Evolutionary conservation across 2,113 vertebrate species (phyloP), one percentile per base, ranked within the genome.

Genomic region (Stigmatopora argus): DNA sequence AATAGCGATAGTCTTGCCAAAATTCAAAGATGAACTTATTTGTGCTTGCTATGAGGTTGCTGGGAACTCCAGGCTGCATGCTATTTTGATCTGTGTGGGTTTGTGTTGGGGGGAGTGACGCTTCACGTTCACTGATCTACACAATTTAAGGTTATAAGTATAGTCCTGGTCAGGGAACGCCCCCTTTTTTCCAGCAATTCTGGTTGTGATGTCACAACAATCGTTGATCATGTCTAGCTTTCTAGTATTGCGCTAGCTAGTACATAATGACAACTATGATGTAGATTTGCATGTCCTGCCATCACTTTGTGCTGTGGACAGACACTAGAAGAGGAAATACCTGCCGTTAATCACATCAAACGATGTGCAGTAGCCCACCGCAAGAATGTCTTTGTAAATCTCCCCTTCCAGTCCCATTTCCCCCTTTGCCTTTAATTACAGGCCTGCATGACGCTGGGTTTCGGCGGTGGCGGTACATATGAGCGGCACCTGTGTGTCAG

Each of bases 361-460:
- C 49, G 4, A 13, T 41, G 23, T 52, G 69, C 60, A 21, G 10
- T 47, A 61, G 79, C 60, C 60, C n/a, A 35, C 48, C 4, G 5
- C 53, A 61, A 71, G 83, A 86, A 85, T 56, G 64, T 38, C 67
- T 80, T 73, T 68, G 52, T 71, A 71, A 65, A 66, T 67, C 66
- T 41, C 69, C 18, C 51, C 66, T 66, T 44, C 48, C 64, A 31
- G 72, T 13, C 60, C 19, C 35, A 45, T 64, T 84, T 83, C 77
- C 85, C 78, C 62, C 72, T 65, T 47, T 68, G 65, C 7, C 15
- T 48, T 83, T 89, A 89, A 89, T 89, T 86, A 89, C 75, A 89
- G 83, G 83, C 78, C 61, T 65, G 52, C 73, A 74, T 78, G 78
- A 84, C 82, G 72, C 79, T 72, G 46, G 18, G 75, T 64, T 74